Percentiles rank a stretch among this genome's conserved stretches.
These are phyloP conservation scores for Odontesthes bonariensis DNA, from an alignment of 2,113 vertebrate species.

Conservation along the genomic window DNA sequence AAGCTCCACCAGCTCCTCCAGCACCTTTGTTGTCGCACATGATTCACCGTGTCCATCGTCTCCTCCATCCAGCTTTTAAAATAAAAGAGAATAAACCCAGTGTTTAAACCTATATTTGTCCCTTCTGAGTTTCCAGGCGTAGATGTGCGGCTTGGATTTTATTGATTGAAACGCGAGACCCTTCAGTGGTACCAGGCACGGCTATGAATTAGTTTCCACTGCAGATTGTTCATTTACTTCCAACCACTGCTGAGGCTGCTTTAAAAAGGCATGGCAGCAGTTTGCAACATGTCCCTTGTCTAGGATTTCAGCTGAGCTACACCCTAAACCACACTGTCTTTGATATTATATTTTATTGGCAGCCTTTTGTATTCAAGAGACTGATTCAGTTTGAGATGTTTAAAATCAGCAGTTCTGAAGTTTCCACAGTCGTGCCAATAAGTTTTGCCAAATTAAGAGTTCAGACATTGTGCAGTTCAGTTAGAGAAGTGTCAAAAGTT, in stretches of 20 bases:
- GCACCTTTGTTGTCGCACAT: neutral
- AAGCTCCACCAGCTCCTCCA: neutral
- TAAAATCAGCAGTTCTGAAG: slow-evolving; percentile 19
- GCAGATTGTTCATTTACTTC: slow-evolving; percentile 53
- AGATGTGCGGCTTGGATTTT: slow-evolving; percentile 35
- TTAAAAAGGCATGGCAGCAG: slow-evolving; percentile 28
- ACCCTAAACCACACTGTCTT: slow-evolving; percentile 53
- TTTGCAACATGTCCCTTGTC: slow-evolving; percentile 35
- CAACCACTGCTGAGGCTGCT: slow-evolving; percentile 47
- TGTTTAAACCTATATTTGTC: slow-evolving; percentile 24
- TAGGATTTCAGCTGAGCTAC: slow-evolving; percentile 38
- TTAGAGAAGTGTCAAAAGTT: slow-evolving; percentile 44
- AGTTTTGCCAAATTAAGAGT: slow-evolving; percentile 25
- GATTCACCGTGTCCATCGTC: neutral
- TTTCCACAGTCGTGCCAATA: slow-evolving; percentile 35
- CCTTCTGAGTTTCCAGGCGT: slow-evolving; percentile 13
- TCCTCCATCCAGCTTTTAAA: slow-evolving; percentile 4
- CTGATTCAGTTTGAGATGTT: slow-evolving; percentile 28
- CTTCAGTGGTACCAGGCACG: slow-evolving; percentile 30
- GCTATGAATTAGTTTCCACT: slow-evolving; percentile 57
- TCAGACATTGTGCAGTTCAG: slow-evolving; percentile 29
- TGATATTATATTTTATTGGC: slow-evolving; percentile 54
- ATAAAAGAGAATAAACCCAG: slow-evolving; percentile 5
- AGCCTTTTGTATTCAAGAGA: slow-evolving; percentile 27
- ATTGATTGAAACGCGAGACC: slow-evolving; percentile 49